phyloP scores from a whole-genome alignment of 2,888 invertebrate species.

The Odiellus spinosus region DNA sequence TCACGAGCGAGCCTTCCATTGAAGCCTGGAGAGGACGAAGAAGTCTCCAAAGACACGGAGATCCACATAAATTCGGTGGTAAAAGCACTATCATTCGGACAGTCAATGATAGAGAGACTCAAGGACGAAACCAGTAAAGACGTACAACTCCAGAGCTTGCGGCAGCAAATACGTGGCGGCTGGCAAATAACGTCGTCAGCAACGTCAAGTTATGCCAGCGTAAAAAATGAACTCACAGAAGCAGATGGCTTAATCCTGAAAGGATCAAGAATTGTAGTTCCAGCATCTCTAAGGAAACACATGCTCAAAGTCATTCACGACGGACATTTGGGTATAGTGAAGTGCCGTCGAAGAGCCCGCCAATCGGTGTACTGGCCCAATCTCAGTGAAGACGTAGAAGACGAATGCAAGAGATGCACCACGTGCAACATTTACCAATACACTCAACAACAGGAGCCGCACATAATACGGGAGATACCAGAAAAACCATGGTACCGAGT shows the following conservation, averaged over 20 bases:
- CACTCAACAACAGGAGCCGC: background rate
- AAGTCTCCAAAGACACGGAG: too few relatives aligned
- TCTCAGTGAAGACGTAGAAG: background rate
- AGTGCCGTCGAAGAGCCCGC: background rate
- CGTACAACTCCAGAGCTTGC: too few relatives aligned
- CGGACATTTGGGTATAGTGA: background rate
- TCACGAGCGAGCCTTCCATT: slow-evolving; percentile 18
- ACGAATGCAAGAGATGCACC: background rate
- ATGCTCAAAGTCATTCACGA: background rate
- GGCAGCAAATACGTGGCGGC: too few relatives aligned
- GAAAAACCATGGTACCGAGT: background rate
- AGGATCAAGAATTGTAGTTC: background rate
- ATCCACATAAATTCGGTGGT: too few relatives aligned
- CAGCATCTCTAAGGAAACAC: background rate
- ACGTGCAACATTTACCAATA: background rate
- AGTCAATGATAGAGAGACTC: too few relatives aligned
- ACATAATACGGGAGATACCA: background rate
- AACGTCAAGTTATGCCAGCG: background rate
- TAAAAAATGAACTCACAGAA: background rate
- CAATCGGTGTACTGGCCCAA: background rate
- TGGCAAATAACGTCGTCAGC: too few relatives aligned
- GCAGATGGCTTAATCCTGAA: background rate
- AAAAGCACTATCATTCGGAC: too few relatives aligned
- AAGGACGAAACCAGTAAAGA: too few relatives aligned
- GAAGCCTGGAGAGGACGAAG: too few relatives aligned